These are phyloP conservation scores for Rhagologus leucostigma DNA, from an alignment of 2,113 vertebrate genomes.

Conservation along the genomic window DNA sequence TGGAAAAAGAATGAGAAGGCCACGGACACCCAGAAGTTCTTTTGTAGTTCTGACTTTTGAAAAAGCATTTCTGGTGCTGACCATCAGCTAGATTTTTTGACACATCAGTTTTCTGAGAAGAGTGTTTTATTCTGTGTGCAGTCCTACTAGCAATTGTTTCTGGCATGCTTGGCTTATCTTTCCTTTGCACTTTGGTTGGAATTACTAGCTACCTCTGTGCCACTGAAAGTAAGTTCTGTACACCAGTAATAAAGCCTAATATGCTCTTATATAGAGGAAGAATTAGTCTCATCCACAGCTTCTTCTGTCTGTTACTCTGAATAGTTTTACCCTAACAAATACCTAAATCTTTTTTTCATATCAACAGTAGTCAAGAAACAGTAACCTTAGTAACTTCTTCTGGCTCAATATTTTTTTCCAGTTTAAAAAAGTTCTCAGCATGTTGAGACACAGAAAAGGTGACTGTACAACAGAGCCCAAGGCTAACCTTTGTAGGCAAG, in stretches of 20 bases:
- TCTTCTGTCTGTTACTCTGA: background rate
- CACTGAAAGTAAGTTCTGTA: background rate
- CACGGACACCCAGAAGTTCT: background rate
- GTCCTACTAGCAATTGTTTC: background rate
- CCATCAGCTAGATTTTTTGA: background rate
- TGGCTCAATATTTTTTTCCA: conserved; percentile 30
- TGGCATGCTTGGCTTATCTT: background rate
- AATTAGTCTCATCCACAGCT: background rate
- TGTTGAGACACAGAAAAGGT: conserved; percentile 48
- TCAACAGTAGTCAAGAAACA: background rate
- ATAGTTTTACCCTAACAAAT: background rate
- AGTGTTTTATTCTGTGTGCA: background rate
- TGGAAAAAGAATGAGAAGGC: background rate
- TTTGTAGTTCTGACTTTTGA: background rate
- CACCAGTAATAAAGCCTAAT: background rate
- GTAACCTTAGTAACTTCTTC: conserved; percentile 54
- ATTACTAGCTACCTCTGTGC: background rate
- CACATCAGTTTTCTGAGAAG: background rate
- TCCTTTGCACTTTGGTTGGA: background rate
- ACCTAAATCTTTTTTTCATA: background rate
- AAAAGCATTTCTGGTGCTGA: background rate
- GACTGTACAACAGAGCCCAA: conserved; percentile 41
- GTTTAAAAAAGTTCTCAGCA: background rate
- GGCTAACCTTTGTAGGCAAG: conserved; percentile 37
- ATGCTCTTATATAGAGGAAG: background rate